phyloP scores from a whole-genome alignment of 2,888 invertebrate species.

The Mystacides longicornis region DNA sequence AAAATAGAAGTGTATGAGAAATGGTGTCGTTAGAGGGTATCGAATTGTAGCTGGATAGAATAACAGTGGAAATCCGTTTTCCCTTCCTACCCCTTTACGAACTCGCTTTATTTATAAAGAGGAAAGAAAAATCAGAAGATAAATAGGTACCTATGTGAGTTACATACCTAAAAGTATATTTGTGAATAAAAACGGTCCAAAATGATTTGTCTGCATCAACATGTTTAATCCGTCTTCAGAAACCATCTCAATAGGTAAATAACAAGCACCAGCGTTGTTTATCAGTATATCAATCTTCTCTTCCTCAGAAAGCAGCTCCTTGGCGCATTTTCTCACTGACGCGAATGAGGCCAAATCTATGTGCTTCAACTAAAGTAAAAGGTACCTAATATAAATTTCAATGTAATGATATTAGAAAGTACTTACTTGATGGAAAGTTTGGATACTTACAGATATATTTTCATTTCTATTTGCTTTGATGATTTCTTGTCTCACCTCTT shows the following conservation, averaged over 20 bases:
- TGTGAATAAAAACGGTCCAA: constrained; percentile 64
- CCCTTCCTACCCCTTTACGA: no score
- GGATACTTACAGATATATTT: constrained; percentile 29
- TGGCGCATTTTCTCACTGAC: constrained; percentile 51
- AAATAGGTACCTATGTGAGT: not conserved
- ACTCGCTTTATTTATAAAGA: no score
- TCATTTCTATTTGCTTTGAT: constrained; percentile 37
- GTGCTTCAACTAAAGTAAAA: constrained; percentile 15
- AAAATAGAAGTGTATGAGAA: no score
- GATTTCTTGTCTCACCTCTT: constrained; percentile 38
- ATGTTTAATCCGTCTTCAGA: constrained; percentile 60
- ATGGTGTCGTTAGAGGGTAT: no score
- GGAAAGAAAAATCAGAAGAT: no score
- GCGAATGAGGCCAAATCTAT: constrained; percentile 42
- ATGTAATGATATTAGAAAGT: no score
- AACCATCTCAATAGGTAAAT: constrained; percentile 37
- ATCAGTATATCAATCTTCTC: constrained; percentile 50
- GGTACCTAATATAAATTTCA: no score
- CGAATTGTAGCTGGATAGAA: no score
- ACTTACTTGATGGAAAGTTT: no score
- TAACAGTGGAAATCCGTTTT: no score
- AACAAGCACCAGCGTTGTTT: constrained; percentile 54
- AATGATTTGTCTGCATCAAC: constrained; percentile 66
- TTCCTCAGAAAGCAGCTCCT: constrained; percentile 44
- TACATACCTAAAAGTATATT: constrained; percentile 49